phyloP scores from a whole-genome alignment of 1,140 invertebrate species.

The Ctenoplectra terminalis region DNA sequence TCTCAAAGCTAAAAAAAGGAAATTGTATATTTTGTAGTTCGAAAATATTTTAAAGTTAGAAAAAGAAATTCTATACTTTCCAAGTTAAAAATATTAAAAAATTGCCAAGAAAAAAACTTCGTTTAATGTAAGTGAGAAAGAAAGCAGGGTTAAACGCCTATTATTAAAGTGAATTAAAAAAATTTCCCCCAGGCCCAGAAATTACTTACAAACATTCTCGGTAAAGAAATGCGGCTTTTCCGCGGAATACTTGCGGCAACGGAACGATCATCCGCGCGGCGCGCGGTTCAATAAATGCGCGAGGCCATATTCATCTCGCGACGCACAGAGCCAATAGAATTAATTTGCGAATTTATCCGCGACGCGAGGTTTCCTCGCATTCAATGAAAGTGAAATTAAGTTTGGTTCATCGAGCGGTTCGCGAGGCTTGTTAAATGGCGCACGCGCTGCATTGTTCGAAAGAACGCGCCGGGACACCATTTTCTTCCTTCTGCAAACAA shows the following conservation, averaged over 20 bases:
- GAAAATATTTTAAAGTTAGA: no score
- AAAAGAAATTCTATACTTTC: no score
- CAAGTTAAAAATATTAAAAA: no score
- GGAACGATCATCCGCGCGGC: neutral
- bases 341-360: constrained; percentile 51
- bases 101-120: no score
- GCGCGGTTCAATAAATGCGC: constrained; percentile 47
- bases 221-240: constrained; percentile 25
- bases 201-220: no score
- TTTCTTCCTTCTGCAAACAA: neutral
- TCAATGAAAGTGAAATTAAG: constrained; percentile 51
- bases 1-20: no score
- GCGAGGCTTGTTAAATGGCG: constrained; percentile 13
- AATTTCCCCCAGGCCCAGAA: no score
- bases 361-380: constrained; percentile 45
- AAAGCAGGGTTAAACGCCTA: no score
- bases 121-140: no score
- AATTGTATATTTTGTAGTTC: no score
- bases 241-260: neutral
- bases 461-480: neutral
- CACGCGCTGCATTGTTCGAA: neutral
- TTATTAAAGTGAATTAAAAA: no score
- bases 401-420: constrained; percentile 28
- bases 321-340: constrained; percentile 44
- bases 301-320: constrained; percentile 44